phyloP scores from a whole-genome alignment of 2,113 vertebrate species.

The Etheostoma cragini region DNA sequence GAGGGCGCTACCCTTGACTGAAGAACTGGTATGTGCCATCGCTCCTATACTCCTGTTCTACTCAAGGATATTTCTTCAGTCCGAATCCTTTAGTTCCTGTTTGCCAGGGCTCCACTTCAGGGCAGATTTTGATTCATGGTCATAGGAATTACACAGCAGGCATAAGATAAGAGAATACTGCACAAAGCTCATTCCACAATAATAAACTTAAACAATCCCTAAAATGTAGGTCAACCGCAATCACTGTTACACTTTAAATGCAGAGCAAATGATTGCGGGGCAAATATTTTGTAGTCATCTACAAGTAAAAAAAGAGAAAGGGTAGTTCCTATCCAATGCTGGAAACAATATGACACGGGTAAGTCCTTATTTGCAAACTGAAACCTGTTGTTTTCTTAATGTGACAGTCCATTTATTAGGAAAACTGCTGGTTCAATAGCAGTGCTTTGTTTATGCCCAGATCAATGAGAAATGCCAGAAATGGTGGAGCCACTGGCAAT shows the following conservation, averaged over 20 bases:
- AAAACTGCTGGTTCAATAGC: constrained; percentile 50
- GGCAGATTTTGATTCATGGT: neutral
- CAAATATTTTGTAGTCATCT: constrained; percentile 12
- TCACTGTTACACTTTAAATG: constrained; percentile 39
- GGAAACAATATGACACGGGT: neutral
- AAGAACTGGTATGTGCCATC: constrained; percentile 64
- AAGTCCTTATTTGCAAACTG: constrained; percentile 51
- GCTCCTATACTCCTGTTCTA: neutral
- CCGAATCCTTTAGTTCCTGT: neutral
- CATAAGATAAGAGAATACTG: constrained; percentile 5
- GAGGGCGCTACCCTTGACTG: constrained; percentile 40
- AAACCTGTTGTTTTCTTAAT: constrained; percentile 49
- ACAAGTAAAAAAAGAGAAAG: constrained; percentile 22
- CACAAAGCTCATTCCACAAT: constrained; percentile 3
- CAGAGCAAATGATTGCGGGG: constrained; percentile 18
- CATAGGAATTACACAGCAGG: neutral
- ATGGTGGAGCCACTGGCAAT: constrained; percentile 2
- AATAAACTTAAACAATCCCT: constrained; percentile 22
- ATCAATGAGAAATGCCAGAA: constrained; percentile 58
- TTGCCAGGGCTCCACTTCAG: neutral
- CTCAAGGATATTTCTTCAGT: neutral
- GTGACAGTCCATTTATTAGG: constrained; percentile 63
- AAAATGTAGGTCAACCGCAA: constrained; percentile 50
- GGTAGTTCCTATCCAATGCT: constrained; percentile 21
- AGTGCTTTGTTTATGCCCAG: constrained; percentile 31